Evolutionary conservation across 2,113 vertebrate genomes (phyloP).

Genomic region (Eurystomus gularis): DNA sequence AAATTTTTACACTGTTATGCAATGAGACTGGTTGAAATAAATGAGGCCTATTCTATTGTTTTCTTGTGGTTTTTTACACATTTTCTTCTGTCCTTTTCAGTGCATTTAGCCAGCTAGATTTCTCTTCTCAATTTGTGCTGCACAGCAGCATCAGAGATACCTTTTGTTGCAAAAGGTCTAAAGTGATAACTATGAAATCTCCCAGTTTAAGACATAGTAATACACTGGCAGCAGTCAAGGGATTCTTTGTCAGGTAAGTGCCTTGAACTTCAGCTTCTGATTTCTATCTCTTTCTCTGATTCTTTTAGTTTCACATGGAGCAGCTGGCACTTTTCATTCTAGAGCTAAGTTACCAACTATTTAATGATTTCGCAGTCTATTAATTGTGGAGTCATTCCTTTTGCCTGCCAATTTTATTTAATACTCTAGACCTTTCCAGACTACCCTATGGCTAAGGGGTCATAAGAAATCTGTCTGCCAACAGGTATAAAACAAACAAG

Average conservation of each 20-base stretch:
- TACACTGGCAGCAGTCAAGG: neutral
- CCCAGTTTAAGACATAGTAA: neutral
- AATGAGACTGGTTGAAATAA: neutral
- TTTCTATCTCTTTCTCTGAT: neutral
- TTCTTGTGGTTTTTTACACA: fast-evolving
- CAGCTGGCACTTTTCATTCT: conserved; percentile 25
- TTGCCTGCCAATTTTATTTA: neutral
- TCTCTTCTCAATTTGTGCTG: neutral
- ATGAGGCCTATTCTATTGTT: neutral
- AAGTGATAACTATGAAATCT: neutral
- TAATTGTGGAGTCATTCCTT: conserved; percentile 8
- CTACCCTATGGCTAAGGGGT: neutral
- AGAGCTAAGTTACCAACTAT: neutral
- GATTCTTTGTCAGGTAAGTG: neutral
- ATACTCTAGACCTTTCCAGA: neutral
- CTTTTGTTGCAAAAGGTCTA: neutral
- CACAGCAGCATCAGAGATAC: neutral
- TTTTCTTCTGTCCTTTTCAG: neutral
- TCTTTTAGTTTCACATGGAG: neutral
- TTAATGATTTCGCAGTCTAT: conserved; percentile 18
- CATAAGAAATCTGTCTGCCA: conserved; percentile 37
- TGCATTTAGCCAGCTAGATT: neutral
- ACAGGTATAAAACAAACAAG: neutral
- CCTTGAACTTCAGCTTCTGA: neutral
- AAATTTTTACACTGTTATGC: neutral